Percentiles rank a stretch among this genome's conserved stretches.
Evolutionary conservation across 2,797 vertebrate genomes (phyloP).

Genomic region (Monodelphis domestica): DNA sequence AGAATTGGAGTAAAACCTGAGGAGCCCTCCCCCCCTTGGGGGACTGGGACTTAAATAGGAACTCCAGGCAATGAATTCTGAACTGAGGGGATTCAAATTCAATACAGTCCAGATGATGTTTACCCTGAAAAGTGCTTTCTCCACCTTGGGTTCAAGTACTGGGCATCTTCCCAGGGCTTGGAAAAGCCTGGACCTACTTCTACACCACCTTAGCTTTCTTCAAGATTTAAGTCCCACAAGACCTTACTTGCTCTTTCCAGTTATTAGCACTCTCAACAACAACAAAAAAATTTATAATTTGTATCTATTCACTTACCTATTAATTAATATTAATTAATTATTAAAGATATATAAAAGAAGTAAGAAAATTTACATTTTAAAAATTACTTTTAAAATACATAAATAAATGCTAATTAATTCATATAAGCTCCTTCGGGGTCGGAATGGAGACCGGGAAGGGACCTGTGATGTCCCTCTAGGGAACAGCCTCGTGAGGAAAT

Average conservation of each 20-base stretch:
- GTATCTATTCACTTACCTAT: not conserved
- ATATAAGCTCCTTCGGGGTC: not conserved
- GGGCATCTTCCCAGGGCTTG: not conserved
- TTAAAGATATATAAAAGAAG: no score
- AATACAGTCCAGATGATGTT: not conserved
- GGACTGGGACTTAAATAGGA: not conserved
- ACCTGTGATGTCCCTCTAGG: not conserved
- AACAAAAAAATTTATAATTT: no score
- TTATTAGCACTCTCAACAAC: no score
- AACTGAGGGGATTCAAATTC: not conserved
- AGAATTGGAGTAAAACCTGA: not conserved
- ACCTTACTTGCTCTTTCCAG: not conserved
- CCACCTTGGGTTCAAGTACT: not conserved
- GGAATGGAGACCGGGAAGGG: not conserved
- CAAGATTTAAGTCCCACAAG: not conserved
- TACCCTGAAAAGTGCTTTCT: not conserved
- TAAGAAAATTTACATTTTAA: no score
- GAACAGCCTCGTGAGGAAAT: not conserved
- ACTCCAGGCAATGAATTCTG: not conserved
- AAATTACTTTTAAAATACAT: no score
- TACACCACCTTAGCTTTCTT: not conserved
- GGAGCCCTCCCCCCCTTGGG: not conserved
- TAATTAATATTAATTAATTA: no score
- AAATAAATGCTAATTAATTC: no score
- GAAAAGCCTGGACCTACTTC: not conserved